A percentile compares a stretch with the other conserved stretches of the same genome.
These are phyloP conservation scores for Stylophora pistillata DNA, from an alignment of 64 coral and sea anemone genomes.

Conservation along the genomic window DNA sequence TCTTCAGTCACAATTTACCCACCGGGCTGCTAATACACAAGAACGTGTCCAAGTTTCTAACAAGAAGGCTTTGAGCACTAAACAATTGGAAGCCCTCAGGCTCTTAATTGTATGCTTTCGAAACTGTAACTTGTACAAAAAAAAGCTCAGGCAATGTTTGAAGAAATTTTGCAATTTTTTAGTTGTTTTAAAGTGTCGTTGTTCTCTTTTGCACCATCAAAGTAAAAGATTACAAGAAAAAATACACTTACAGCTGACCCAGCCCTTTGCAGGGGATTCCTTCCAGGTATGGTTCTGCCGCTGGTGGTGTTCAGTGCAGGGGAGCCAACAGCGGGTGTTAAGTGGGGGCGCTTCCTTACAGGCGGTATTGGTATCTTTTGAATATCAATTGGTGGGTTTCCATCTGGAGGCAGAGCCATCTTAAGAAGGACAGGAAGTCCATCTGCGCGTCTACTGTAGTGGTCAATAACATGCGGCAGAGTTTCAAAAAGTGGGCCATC, in stretches of 20 bases:
- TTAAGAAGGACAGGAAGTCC: conserved; percentile 86
- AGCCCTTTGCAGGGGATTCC: not conserved
- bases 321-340: conserved; percentile 3
- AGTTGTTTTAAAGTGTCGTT: too few species aligned
- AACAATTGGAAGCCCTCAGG: too few species aligned
- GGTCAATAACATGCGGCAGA: conserved; percentile 93
- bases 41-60: too few species aligned
- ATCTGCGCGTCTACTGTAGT: conserved; percentile 95
- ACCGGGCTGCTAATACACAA: too few species aligned
- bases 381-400: conserved; percentile 54
- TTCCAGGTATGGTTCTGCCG: not conserved
- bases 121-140: too few species aligned
- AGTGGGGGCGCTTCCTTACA: not conserved
- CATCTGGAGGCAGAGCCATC: conserved; percentile 80
- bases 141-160: not conserved
- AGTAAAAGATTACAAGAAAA: too few species aligned
- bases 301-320: not conserved
- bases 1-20: too few species aligned
- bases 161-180: not conserved
- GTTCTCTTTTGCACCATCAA: too few species aligned
- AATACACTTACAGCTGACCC: conserved; percentile 23
- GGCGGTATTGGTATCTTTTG: conserved; percentile 20
- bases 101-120: too few species aligned
- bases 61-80: too few species aligned
- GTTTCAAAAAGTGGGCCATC: conserved; percentile 99